Evolutionary conservation across 2,888 invertebrate genomes (phyloP), one percentile per base, ranked within the genome.

Genomic region (Thumatha senex): DNA sequence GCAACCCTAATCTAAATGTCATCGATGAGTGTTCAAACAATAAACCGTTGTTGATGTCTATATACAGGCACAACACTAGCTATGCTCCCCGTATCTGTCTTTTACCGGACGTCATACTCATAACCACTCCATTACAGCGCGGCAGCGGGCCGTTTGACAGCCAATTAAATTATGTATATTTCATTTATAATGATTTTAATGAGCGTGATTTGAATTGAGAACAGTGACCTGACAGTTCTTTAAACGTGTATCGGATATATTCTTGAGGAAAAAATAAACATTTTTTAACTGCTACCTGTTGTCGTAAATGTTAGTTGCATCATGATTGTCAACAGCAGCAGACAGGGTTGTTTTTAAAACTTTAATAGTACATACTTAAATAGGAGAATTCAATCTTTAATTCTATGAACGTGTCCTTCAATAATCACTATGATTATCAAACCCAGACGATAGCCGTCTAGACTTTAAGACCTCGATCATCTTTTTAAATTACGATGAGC

Each of bases 11-110:
- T 30, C 7, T 13, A 34, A 10, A 10, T 35, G 43, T 51, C 38
- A 51, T 29, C 43, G 44, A 38, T 38, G 51, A 46, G 41, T 51
- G 34, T 51, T 47, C 45, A 67, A 67, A 67, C 67, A 67, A 64
- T 67, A 62, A 54, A 38, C 51, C 47, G 55, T 57, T 44, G 55
- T 57, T 44, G 56, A 48, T 49, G 36, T 48, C 59, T 52, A 56
- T 57, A 34, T 60, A 57, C 12, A 52, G 54, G 18, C 36, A 38
- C 35, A 34, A 29, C 55, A 56, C 54, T 54, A 62, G 36, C 50
- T 18, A 43, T 39, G 45, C 35, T 35, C 48, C 39, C 30, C 39
- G 35, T 35, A 41, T 47, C 46, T 15, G 40, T 33, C 46, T 29
- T 15, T 31, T 41, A 46, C 48, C 48, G 51, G 51, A 48, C 29